Evolutionary conservation across 1,140 invertebrate genomes (phyloP), one percentile per base, ranked within the genome.

Genomic region (Zaprionus taronus): DNA sequence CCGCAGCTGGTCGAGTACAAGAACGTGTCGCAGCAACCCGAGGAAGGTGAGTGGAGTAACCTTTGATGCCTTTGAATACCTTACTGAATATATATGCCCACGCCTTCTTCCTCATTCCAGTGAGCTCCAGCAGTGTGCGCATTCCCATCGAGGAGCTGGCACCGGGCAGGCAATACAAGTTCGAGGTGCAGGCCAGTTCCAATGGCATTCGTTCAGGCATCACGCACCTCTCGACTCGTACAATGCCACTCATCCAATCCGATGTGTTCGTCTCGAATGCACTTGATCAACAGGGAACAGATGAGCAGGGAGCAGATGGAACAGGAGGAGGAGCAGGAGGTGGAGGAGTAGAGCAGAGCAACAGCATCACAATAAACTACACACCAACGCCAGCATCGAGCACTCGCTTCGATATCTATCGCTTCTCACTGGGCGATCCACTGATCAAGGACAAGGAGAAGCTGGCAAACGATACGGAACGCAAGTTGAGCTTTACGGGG

Each of bases 211-310:
- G 95, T 58, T 97, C 96, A 62, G 96, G 96, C 70, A 93, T 95
- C 7, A 96, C 95, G 24, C 95, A 95, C 64, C 93, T 97, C 58
- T 95, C 95, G 56, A 95, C 96, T 1, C 93, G 97, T 86, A 98
- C 97, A 67, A 96, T 97, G 94, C 98, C 98, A 9, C 94, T 98
- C 28, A 98, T 98, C 61, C 96, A 97, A 81, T 98, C 97, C 1
- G 97, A 98, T 91, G 96, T 99, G 49, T 95, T 97, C 11, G 96
- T 98, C 28, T 97, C 98, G 7, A 97, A 96, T 79, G 96, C 97
- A 60, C 96, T 96, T 62, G 96, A 97, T 69, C 94, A 96, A 69
- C 94, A 95, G 94, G 20, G 14, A 22, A 20, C 24, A 7, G 60
- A 31, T 38, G 60, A 72, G 96, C 73, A 62, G 9, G 31, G 31